Percentiles rank a stretch among this genome's conserved stretches.
phyloP scores from a whole-genome alignment of 2,113 vertebrate genomes.

The Pampusana beccarii region DNA sequence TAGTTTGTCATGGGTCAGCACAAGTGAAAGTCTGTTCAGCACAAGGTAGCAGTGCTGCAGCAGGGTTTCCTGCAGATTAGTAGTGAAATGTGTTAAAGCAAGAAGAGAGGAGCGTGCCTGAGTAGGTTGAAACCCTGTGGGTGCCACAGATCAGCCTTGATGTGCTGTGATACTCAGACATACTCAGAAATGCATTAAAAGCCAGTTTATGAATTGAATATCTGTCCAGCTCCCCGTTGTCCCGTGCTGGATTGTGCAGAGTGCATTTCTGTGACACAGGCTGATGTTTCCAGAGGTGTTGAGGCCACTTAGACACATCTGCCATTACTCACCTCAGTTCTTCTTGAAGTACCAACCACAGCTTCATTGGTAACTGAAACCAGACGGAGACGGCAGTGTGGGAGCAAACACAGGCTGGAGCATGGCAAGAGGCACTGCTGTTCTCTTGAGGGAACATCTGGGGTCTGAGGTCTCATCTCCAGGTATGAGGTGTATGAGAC shows the following conservation, averaged over 20 bases:
- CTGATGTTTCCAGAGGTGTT: background rate
- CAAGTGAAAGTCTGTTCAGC: conserved; percentile 10
- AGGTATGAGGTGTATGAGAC: background rate
- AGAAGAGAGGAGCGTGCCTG: background rate
- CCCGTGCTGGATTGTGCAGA: background rate
- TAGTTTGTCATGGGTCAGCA: conserved; percentile 36
- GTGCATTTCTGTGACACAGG: background rate
- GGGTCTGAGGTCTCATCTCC: background rate
- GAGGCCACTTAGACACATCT: background rate
- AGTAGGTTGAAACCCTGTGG: background rate
- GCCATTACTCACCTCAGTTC: background rate
- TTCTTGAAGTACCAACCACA: background rate
- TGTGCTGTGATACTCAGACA: background rate
- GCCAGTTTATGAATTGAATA: background rate
- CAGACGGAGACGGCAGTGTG: background rate
- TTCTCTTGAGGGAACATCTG: background rate
- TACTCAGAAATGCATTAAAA: background rate
- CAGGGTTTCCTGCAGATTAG: conserved; percentile 10
- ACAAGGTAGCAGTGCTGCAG: background rate
- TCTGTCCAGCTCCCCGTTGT: background rate
- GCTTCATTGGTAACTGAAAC: background rate
- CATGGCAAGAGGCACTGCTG: conserved; percentile 58
- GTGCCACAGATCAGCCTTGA: background rate
- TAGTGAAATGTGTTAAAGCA: background rate
- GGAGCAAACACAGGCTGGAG: background rate